Conservation (phyloP, 1,140 invertebrate species). For the Papilio polyxenes region DNA sequence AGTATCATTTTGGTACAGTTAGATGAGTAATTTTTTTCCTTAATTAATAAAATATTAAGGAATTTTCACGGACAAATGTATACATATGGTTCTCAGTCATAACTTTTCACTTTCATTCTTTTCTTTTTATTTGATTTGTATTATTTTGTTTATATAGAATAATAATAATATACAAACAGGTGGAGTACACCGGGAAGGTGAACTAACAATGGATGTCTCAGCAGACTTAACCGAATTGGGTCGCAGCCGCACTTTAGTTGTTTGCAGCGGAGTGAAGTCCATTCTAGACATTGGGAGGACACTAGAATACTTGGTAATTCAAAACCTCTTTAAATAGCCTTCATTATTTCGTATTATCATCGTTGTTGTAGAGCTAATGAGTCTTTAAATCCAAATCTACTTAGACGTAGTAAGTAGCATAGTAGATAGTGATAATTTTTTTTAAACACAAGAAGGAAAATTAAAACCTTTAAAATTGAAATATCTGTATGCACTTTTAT, state of each 20-base stretch:
- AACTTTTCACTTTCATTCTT: not conserved
- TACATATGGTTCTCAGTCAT: not conserved
- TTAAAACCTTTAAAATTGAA: not conserved
- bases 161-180: conserved; percentile 80
- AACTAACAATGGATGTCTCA: conserved; percentile 94
- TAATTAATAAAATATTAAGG: too few species aligned
- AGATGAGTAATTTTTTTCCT: too few species aligned
- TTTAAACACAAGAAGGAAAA: too few species aligned
- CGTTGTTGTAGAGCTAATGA: not conserved
- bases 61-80: not conserved
- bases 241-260: conserved; percentile 91
- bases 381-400: not conserved
- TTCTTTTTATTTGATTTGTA: not conserved
- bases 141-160: not conserved
- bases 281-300: conserved; percentile 97
- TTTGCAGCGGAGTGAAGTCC: conserved; percentile 98
- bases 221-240: conserved; percentile 96
- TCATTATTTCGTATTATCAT: not conserved
- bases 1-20: too few species aligned
- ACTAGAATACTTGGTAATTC: conserved; percentile 93
- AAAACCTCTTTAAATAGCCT: conserved; percentile 2
- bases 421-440: too few species aligned
- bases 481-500: not conserved
- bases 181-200: conserved; percentile 95
- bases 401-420: too few species aligned